Base-by-base conservation (phyloP, 2,888 invertebrate genomes). In the Chironomus tentans region DNA sequence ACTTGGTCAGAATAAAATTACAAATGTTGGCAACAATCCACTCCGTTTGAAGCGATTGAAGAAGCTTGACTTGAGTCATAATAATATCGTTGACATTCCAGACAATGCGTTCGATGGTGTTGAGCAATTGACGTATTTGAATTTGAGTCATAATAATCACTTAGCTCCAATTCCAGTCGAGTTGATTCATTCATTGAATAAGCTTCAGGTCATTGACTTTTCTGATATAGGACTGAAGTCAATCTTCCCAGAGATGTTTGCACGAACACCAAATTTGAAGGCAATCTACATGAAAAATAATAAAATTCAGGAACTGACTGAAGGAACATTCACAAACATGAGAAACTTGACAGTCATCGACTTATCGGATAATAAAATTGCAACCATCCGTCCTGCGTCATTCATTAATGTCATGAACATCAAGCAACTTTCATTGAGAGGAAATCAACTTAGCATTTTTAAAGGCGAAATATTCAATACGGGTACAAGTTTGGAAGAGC, bases 381-480 rank as follows among this genome's bases (percentile, higher is more conserved):
- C 88, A 18, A 91, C 88, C 74, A 90, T 95, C 72, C 87, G 90
- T 76, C 89, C 90, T 21, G 89, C 90, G 0, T 89, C 93, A 0
- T 95, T 95, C 82, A 89, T 91, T 0, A 91, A 92, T 79, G 87
- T 93, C 1, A 90, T 91, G 85, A 89, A 90, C 77, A 87, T 96
- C 61, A 89, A 89, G 81, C 87, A 88, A 75, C 83, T 95, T 74
- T 89, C 89, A 78, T 82, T 95, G 5, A 89, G 87, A 79, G 91
- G 91, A 1, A 95, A 96, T 82, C 90, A 91, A 80, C 82, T 95
- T 78, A 90, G 87, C 50, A 90, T 91, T 0, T 93, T 94, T 82
- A 91, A 91, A 83, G 93, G 93, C 2, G 93, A 94, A 84, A 90
- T 91, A 81, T 94, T 94, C 81, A 92, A 93, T 79, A 93, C 92